Evolutionary conservation across 2,797 vertebrate genomes (phyloP), one percentile per base, ranked within the genome.

Genomic region (Lepidocolaptes lacrymiger): DNA sequence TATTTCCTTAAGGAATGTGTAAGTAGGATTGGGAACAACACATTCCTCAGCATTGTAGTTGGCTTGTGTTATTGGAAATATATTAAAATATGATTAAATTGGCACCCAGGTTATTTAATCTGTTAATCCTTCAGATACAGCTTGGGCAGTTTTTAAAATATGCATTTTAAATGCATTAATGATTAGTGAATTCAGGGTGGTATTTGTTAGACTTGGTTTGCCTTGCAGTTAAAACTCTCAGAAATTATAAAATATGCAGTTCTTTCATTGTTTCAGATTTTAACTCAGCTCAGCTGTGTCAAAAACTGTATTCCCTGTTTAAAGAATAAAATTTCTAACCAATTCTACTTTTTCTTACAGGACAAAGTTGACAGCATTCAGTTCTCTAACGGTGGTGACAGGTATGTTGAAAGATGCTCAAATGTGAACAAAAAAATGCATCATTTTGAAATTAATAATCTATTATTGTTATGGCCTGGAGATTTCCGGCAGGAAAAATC

Each of bases 321-420:
- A 16, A 92, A 71, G 88, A 73, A 30, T 6, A 5, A n/a, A 32
- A 51, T 64, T 76, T 90, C 27, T 93, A 24, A 85, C 36, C 77
- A 84, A 26, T 8, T 37, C 1, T 20, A 2, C 7, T 66, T 80
- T 93, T 37, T 58, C 21, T 85, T 98, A 54, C 87, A 99, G 99
- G 99, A 99, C 96, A 99, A 99, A 98, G 99, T 99, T 74, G 99
- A 99, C 97, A 99, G 99, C 96, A 99, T 99, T 96, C 99, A 99
- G 55, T 99, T 99, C 97, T 99, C 99, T 96, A 99, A 99, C 96
- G 98, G 96, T 55, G 98, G 99, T 92, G 98, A 99, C 96, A 98
- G 99, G 99, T 99, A 98, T 71, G 96, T 96, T 89, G 71, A 61
- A 81, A 91, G 63, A 37, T 75, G 10, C 30, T 95, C 12, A 66